These are phyloP conservation scores for Ruditapes philippinarum DNA, from an alignment of 1,140 invertebrate genomes.

Conservation along the genomic window DNA sequence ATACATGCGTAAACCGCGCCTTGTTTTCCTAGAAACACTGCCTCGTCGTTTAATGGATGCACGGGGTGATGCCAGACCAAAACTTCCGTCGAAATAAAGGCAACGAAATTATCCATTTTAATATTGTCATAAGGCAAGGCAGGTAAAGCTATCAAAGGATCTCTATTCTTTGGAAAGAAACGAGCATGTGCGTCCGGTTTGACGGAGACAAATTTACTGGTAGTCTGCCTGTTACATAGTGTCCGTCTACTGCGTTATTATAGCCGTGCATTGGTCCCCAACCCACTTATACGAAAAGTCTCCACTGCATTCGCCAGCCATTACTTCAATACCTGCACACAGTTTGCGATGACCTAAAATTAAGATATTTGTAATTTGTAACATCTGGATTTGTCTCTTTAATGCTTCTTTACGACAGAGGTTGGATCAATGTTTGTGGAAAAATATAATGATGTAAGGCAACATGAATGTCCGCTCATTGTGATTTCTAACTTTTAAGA, in stretches of 20 bases:
- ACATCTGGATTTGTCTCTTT: no score
- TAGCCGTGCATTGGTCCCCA: constrained; percentile 63
- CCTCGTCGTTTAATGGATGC: constrained; percentile 63
- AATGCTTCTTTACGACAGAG: no score
- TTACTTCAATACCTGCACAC: constrained; percentile 58
- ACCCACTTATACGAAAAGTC: constrained; percentile 69
- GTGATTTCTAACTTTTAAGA: no score
- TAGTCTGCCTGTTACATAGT: constrained; percentile 66
- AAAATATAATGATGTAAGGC: no score
- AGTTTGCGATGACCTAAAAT: constrained; percentile 61
- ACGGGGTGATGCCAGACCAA: constrained; percentile 72
- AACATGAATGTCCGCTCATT: no score
- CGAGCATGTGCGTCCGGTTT: constrained; percentile 66
- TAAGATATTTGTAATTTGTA: no score
- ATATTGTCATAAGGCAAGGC: constrained; percentile 68
- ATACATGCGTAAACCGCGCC: constrained; percentile 69
- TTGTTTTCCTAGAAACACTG: constrained; percentile 70
- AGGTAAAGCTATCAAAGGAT: constrained; percentile 62
- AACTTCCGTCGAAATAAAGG: constrained; percentile 72
- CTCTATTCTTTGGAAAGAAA: constrained; percentile 67
- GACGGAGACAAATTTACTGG: constrained; percentile 58
- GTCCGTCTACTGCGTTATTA: constrained; percentile 68
- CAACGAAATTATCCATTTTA: constrained; percentile 63
- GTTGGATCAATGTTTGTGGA: no score
- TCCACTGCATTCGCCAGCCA: constrained; percentile 61